Evolutionary conservation across 35 echinoderm and acorn worm genomes (phyloP).

Genomic region (Anneissia japonica): DNA sequence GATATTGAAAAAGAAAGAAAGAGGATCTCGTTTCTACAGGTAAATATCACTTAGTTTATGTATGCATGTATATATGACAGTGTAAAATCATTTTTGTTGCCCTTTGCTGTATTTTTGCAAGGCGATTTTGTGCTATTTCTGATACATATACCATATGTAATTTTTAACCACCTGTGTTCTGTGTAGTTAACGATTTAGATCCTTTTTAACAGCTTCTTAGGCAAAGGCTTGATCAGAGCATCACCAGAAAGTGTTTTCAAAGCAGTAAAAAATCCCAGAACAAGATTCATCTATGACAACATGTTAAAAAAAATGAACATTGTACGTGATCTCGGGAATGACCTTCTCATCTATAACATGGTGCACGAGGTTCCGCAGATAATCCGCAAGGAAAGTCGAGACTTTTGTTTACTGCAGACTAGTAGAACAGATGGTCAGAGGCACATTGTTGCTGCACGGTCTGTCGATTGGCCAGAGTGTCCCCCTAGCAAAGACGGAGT

Average conservation of each 20-base stretch:
- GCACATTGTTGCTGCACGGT: conserved; percentile 64
- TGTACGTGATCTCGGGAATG: conserved; percentile 14
- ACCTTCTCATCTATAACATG: conserved; percentile 40
- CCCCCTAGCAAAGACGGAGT: conserved; percentile 28
- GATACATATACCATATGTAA: not conserved
- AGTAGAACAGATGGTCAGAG: conserved; percentile 60
- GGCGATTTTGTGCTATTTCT: not conserved
- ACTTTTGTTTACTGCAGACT: conserved; percentile 72
- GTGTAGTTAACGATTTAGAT: not conserved
- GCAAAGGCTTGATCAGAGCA: conserved; percentile 77
- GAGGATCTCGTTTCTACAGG: conserved; percentile 37
- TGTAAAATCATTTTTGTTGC: not conserved
- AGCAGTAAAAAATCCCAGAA: conserved; percentile 78
- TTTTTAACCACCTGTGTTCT: not conserved
- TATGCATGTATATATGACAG: not conserved
- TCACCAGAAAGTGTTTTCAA: conserved; percentile 59
- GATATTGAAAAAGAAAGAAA: conserved; percentile 70
- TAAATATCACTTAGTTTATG: conserved; percentile 44
- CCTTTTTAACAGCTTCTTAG: conserved; percentile 54
- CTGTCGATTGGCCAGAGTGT: conserved; percentile 59
- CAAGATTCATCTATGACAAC: conserved; percentile 86
- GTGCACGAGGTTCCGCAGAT: conserved; percentile 85
- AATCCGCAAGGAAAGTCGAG: conserved; percentile 67
- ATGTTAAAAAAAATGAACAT: conserved; percentile 69
- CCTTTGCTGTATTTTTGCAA: not conserved